Base-by-base conservation (phyloP, 1,140 invertebrate species). In the Aethina tumida region DNA sequence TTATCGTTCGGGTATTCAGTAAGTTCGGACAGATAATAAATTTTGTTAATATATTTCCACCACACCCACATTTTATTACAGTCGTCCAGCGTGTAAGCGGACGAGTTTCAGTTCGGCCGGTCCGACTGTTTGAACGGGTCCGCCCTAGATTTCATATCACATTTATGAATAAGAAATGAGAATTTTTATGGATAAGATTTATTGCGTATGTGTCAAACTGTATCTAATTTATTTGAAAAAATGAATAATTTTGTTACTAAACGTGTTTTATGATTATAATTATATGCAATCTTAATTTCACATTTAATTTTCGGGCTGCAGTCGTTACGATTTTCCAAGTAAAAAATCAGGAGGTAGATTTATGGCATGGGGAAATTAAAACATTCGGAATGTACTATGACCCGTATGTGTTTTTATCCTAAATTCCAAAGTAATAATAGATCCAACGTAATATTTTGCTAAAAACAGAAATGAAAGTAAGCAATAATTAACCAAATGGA, bases 1-100 rank as follows among this genome's bases (percentile, higher is more conserved):
- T 45, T 29, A 21, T 20, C 19, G 26, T 32, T 16, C 33, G 15
- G 34, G 35, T 35, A 41, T 42, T 40, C 42, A 28, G 49, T 43
- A 49, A 48, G 39, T 49, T 34, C 22, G 37, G 49, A 49, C 49
- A 43, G 49, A 41, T 31, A 34, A 52, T 52, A 52, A 52, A 52
- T 52, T 52, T 49, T 39, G 36, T 43, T 52, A 52, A 52, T 52
- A 49, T 52, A 52, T 49, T 35, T 42, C 40, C 13, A 29, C 36
- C 43, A 45, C 47, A 39, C 47, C 47, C 43, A 41, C 39, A 49
- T 50, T 50, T 50, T 46, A 50, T 50, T 50, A 39, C 16, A 46
- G 19, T 18, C 18, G 28, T 2, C 24, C 43, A 33, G 10, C 7
- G 12, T 12, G 20, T 20, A 18, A 17, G 25, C 43, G 34, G 33